Conservation (phyloP, 2,888 invertebrate genomes). For the Hyalella azteca region DNA sequence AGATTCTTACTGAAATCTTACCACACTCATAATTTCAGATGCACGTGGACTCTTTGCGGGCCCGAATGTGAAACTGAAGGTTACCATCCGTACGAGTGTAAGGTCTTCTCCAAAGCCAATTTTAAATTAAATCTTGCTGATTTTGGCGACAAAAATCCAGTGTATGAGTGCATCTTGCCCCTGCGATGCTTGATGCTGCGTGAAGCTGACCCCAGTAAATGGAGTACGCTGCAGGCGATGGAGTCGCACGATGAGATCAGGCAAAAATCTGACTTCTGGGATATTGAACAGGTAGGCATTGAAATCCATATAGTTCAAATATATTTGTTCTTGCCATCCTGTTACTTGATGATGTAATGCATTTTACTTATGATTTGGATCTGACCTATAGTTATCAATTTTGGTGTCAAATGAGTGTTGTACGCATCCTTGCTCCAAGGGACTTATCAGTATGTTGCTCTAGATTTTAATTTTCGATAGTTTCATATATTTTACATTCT, state of each 20-base stretch:
- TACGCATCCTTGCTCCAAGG: no score
- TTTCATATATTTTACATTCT: no score
- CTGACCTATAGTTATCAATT: no score
- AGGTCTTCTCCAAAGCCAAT: conserved; percentile 39
- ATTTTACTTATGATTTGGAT: no score
- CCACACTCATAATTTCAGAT: conserved; percentile 39
- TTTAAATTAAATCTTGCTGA: conserved; percentile 43
- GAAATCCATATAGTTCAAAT: no score
- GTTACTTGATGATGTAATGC: no score
- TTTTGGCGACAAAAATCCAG: conserved; percentile 44
- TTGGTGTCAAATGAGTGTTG: no score
- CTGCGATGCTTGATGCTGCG: conserved; percentile 50
- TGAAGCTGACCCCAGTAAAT: conserved; percentile 44
- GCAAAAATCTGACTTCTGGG: conserved; percentile 52
- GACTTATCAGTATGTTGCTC: no score
- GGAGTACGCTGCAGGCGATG: conserved; percentile 52
- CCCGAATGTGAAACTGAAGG: conserved; percentile 48
- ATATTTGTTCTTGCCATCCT: no score
- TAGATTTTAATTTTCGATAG: no score
- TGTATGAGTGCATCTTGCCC: conserved; percentile 56
- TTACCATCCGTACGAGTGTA: conserved; percentile 53
- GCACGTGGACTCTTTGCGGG: conserved; percentile 53
- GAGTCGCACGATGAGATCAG: conserved; percentile 56
- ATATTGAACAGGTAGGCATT: conserved; percentile 51
- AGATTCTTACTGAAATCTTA: no score